phyloP scores from a whole-genome alignment of 2,797 vertebrate genomes.

The Enteromius mattozi region DNA sequence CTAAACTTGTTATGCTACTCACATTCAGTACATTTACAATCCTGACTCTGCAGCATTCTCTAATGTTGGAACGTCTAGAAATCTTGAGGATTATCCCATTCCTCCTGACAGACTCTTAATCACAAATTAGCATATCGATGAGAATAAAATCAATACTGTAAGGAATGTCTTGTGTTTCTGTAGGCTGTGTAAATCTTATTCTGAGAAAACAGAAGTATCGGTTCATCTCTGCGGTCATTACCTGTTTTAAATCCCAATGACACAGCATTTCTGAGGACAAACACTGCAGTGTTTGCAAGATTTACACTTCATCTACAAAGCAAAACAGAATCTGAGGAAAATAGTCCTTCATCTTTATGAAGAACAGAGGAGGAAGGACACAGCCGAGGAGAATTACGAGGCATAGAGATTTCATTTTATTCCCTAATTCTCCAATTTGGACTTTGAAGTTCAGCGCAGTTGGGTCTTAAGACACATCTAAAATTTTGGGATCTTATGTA shows the following conservation, averaged over 20 bases:
- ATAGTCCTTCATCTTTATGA: background rate
- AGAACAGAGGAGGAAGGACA: slow-evolving; percentile 12
- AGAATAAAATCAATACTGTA: slow-evolving; percentile 29
- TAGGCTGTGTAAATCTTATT: slow-evolving; percentile 20
- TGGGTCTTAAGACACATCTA: slow-evolving; percentile 40
- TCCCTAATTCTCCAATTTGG: slow-evolving; percentile 23
- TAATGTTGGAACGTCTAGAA: slow-evolving; percentile 24
- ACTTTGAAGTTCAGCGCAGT: slow-evolving; percentile 29
- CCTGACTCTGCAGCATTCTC: background rate
- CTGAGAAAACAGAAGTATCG: background rate
- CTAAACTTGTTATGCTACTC: background rate
- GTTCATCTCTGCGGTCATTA: slow-evolving; percentile 16
- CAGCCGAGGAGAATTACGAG: slow-evolving; percentile 3
- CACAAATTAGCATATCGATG: slow-evolving; percentile 34
- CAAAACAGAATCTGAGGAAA: slow-evolving; percentile 30
- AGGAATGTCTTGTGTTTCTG: slow-evolving; percentile 44
- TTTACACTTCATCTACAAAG: slow-evolving; percentile 34
- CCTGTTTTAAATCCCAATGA: slow-evolving; percentile 58
- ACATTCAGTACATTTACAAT: background rate
- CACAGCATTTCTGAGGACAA: slow-evolving; percentile 63
- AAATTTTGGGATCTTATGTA: slow-evolving; percentile 48
- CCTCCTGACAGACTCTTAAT: slow-evolving; percentile 20
- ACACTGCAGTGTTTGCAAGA: slow-evolving; percentile 54
- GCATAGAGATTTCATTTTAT: slow-evolving; percentile 47
- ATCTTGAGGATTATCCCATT: background rate